These are phyloP conservation scores for Tragelaphus strepsiceros DNA, from an alignment of 2,113 vertebrate genomes.

Conservation along the genomic window DNA sequence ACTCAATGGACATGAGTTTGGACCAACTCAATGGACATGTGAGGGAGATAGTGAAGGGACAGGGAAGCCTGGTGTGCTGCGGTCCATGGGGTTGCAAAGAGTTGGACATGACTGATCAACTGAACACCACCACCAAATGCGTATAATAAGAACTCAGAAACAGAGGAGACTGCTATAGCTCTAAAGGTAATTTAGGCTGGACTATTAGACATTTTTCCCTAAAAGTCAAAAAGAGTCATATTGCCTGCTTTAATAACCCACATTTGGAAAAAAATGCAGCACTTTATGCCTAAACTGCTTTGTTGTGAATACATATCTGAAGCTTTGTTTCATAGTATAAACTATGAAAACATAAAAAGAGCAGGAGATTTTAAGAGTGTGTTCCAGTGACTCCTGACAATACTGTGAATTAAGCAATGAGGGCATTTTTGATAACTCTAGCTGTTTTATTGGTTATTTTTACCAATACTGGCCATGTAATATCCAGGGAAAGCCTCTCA, in stretches of 20 bases:
- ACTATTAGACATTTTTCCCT: not conserved
- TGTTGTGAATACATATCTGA: not conserved
- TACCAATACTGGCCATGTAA: not conserved
- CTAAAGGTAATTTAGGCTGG: not conserved
- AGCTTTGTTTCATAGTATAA: not conserved
- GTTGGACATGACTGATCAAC: not conserved
- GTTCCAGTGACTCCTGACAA: not conserved
- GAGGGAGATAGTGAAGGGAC: not conserved
- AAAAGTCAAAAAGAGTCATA: not conserved
- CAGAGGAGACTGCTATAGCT: not conserved
- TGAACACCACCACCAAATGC: not conserved
- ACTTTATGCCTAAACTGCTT: not conserved
- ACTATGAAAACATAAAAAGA: not conserved
- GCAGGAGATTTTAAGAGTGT: not conserved
- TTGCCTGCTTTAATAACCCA: not conserved
- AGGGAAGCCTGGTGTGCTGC: not conserved
- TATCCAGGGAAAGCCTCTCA: not conserved
- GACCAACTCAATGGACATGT: not conserved
- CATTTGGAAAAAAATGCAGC: not conserved
- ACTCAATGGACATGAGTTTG: not conserved
- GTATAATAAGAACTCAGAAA: not conserved
- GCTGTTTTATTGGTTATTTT: not conserved
- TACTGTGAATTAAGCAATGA: not conserved
- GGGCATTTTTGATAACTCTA: not conserved
- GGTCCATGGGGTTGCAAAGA: not conserved